A percentile compares a stretch with the other conserved stretches of the same genome.
Conservation (phyloP, 2,113 vertebrate genomes). For the Rissa tridactyla region DNA sequence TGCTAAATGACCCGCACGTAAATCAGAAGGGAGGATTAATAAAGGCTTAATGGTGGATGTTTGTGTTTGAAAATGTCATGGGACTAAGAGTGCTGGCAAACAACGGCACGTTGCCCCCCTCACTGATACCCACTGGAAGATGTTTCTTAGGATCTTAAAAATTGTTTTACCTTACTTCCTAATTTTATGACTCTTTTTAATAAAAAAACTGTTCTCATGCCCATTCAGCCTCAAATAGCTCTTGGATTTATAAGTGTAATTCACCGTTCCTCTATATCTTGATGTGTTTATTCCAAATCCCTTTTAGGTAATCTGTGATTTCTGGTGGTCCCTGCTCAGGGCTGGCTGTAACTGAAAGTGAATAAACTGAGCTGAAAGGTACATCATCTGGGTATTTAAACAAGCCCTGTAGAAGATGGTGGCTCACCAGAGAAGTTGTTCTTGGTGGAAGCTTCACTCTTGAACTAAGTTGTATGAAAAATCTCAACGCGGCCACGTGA, state of each 20-base stretch:
- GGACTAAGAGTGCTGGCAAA: background rate
- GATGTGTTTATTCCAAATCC: background rate
- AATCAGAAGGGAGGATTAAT: conserved; percentile 32
- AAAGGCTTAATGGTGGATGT: background rate
- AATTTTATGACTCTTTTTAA: background rate
- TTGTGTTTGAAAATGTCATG: background rate
- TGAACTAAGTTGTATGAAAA: background rate
- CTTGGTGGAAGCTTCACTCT: background rate
- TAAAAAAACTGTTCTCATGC: background rate
- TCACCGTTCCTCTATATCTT: background rate
- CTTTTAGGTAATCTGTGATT: background rate
- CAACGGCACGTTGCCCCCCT: background rate
- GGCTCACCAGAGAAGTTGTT: background rate
- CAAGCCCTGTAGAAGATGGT: background rate
- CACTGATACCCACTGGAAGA: background rate
- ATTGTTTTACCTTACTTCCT: background rate
- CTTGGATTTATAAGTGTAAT: background rate
- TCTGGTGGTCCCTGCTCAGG: background rate
- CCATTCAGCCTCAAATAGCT: background rate
- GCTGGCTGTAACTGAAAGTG: background rate
- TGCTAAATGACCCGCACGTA: background rate
- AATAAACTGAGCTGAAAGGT: background rate
- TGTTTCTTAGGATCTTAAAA: background rate
- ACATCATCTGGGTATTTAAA: background rate
- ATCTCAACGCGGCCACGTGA: fast-evolving